phyloP scores from a whole-genome alignment of 1,140 invertebrate genomes.

The Eupristina koningsbergeri region DNA sequence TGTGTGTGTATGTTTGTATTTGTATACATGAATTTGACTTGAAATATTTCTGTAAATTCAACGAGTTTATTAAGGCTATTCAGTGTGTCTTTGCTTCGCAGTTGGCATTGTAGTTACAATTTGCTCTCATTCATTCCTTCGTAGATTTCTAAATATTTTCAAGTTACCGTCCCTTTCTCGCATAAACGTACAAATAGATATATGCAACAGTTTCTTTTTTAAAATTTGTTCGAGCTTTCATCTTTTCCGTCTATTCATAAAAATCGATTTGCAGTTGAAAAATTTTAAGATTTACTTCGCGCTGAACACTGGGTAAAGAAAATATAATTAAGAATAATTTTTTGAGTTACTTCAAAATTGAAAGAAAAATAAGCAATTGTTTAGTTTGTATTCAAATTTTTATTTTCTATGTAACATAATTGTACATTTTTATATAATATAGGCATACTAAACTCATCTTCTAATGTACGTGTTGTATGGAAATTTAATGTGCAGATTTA shows the following conservation, averaged over 20 bases:
- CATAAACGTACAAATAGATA: too few relatives aligned
- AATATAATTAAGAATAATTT: too few relatives aligned
- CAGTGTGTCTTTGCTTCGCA: constrained; percentile 68
- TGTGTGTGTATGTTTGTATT: constrained; percentile 2
- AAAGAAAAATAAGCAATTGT: too few relatives aligned
- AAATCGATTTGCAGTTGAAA: constrained; percentile 1
- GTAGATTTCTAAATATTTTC: constrained; percentile 73
- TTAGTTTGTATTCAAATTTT: too few relatives aligned
- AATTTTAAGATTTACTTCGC: neutral
- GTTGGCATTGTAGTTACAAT: constrained; percentile 73
- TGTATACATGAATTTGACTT: constrained; percentile 60
- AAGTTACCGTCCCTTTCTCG: constrained; percentile 57
- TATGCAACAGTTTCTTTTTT: constrained; percentile 3
- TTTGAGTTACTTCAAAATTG: too few relatives aligned
- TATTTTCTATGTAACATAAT: too few relatives aligned
- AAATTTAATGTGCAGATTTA: too few relatives aligned
- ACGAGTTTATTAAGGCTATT: constrained; percentile 74
- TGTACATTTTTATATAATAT: too few relatives aligned
- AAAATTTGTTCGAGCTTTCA: neutral
- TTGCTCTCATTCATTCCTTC: constrained; percentile 72
- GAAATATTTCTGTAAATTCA: constrained; percentile 73
- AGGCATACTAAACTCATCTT: too few relatives aligned
- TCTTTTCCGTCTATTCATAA: neutral
- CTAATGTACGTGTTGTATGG: too few relatives aligned
- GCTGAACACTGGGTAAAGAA: too few relatives aligned